phyloP scores from a whole-genome alignment of 1,140 invertebrate genomes.

The Lethrus apterus region DNA sequence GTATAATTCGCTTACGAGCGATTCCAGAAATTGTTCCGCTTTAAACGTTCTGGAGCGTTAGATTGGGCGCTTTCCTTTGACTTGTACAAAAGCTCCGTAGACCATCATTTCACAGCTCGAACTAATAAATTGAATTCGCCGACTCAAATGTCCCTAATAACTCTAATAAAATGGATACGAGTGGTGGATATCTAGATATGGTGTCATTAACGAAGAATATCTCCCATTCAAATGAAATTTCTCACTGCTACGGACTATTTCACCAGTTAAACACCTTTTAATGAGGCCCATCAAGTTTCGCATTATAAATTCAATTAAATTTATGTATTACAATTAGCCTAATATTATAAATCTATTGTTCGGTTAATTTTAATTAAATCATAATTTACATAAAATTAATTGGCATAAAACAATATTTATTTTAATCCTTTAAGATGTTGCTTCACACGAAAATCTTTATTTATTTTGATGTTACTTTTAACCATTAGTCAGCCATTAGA shows the following conservation, averaged over 20 bases:
- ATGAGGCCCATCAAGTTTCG: no score
- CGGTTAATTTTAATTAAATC: conserved; percentile 11
- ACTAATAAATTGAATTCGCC: conserved; percentile 12
- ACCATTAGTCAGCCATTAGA: no score
- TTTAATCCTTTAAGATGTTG: no score
- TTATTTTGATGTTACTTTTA: no score
- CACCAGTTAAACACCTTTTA: conserved; percentile 8
- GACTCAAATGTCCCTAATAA: conserved; percentile 11
- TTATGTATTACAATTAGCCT: no score
- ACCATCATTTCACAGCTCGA: background rate
- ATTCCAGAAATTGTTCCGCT: conserved; percentile 19
- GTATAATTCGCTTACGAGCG: conserved; percentile 17
- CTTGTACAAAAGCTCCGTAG: conserved; percentile 7
- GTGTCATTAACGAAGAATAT: conserved; percentile 10
- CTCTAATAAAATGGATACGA: conserved; percentile 1
- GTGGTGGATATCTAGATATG: conserved; percentile 6
- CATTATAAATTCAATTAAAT: no score
- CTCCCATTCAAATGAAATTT: conserved; percentile 2
- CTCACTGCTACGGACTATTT: conserved; percentile 6
- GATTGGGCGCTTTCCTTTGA: conserved; percentile 13
- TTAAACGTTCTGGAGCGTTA: conserved; percentile 17
- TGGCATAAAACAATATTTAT: no score
- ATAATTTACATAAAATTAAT: no score
- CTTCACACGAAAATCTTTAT: no score
- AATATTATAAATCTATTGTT: no score